These are phyloP conservation scores for Buphagus erythrorhynchus DNA, from an alignment of 2,797 vertebrate species.

Conservation along the genomic window DNA sequence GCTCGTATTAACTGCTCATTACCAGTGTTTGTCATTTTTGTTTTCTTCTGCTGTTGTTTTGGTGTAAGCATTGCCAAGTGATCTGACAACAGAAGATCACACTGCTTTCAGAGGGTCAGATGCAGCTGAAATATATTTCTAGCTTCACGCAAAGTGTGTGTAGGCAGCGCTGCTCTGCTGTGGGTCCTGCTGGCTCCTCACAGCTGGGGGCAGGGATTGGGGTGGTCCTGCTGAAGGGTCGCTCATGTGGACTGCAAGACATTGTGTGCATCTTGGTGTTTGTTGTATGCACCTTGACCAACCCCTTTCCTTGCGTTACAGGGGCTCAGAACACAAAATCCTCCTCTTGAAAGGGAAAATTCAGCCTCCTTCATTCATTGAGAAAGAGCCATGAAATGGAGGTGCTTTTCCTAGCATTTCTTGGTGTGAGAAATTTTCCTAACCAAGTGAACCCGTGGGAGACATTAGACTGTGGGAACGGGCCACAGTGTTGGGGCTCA, in stretches of 20 bases:
- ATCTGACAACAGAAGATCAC: conserved; percentile 1
- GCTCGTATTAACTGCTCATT: conserved; percentile 14
- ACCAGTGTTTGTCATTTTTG: conserved; percentile 27
- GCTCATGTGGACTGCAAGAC: rapidly evolving
- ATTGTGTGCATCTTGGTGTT: background rate
- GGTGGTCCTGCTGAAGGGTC: rapidly evolving
- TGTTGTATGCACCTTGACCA: rapidly evolving
- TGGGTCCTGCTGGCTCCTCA: background rate
- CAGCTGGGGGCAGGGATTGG: too few relatives aligned
- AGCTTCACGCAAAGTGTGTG: rapidly evolving
- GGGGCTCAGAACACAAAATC: background rate
- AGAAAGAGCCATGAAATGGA: background rate
- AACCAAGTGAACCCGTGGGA: background rate
- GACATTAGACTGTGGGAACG: background rate
- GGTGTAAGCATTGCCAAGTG: background rate
- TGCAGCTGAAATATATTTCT: background rate
- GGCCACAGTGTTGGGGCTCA: background rate
- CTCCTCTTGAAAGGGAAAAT: background rate
- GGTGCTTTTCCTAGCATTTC: background rate
- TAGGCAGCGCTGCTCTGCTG: rapidly evolving
- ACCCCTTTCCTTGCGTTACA: rapidly evolving
- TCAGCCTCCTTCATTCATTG: background rate
- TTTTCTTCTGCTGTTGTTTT: conserved; percentile 30
- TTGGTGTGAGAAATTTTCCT: background rate
- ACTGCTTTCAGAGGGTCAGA: background rate